phyloP scores from a whole-genome alignment of 2,113 vertebrate genomes.

The Oncorhynchus nerka region DNA sequence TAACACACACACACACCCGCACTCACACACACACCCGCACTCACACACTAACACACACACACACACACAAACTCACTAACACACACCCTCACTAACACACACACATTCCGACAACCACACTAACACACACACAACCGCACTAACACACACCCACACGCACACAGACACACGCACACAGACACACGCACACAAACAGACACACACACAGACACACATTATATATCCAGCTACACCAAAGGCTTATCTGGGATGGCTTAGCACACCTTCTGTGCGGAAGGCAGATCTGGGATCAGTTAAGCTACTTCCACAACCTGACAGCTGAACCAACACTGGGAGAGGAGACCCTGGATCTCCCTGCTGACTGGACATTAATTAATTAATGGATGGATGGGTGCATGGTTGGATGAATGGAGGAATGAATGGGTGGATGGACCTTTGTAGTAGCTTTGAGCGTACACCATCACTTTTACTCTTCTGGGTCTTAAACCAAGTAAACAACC shows the following conservation, averaged over 20 bases:
- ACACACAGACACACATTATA: too few species aligned
- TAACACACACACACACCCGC: not conserved
- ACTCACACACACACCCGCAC: too few species aligned
- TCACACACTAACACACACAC: not conserved
- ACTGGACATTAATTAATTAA: not conserved
- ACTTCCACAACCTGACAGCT: constrained; percentile 61
- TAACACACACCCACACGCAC: not conserved
- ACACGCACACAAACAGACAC: too few species aligned
- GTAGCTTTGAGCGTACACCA: not conserved
- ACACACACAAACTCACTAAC: too few species aligned
- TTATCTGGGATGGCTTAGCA: not conserved
- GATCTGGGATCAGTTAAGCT: constrained; percentile 22
- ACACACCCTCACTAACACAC: too few species aligned
- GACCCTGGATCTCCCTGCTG: not conserved
- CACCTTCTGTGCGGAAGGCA: not conserved
- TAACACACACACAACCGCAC: too few species aligned
- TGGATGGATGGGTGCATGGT: not conserved
- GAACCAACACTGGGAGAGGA: constrained; percentile 44
- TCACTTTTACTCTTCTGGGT: too few species aligned
- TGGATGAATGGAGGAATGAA: constrained; percentile 2
- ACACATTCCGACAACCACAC: too few species aligned
- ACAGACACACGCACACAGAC: not conserved
- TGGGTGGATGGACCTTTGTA: not conserved
- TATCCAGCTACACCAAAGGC: too few species aligned
- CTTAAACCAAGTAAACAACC: too few species aligned